These are phyloP conservation scores for Lates calcarifer DNA, from an alignment of 2,113 vertebrate species.

Conservation along the genomic window DNA sequence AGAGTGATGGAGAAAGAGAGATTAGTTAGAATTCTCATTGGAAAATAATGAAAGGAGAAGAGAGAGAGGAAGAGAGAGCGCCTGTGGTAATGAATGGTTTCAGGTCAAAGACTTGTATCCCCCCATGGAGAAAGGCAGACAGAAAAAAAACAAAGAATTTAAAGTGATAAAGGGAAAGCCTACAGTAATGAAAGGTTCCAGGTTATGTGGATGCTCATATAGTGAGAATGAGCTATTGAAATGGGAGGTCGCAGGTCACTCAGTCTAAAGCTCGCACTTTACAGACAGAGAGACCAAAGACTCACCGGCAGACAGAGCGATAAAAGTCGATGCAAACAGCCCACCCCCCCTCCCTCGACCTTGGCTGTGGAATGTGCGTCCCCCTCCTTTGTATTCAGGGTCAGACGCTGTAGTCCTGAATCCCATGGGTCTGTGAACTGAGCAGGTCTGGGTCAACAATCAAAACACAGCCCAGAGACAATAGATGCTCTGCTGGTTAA, in stretches of 20 bases:
- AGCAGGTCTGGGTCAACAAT: constrained; percentile 44
- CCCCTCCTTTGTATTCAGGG: constrained; percentile 21
- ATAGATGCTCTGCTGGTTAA: neutral
- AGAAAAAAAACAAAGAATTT: neutral
- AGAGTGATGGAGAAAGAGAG: neutral
- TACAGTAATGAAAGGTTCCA: constrained; percentile 11
- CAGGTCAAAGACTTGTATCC: constrained; percentile 9
- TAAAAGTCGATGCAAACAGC: neutral
- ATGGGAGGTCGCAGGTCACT: constrained; percentile 2
- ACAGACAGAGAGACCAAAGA: constrained; percentile 27
- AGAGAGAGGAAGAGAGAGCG: constrained; percentile 3
- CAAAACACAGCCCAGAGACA: constrained; percentile 6
- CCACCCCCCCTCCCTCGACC: constrained; percentile 1
- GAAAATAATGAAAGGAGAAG: constrained; percentile 12
- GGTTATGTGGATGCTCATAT: neutral
- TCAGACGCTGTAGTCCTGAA: constrained; percentile 2
- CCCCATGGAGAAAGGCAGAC: neutral
- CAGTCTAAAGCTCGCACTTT: neutral
- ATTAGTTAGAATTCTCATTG: constrained; percentile 48
- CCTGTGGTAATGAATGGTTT: constrained; percentile 23
- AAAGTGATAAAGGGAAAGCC: constrained; percentile 9
- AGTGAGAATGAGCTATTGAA: neutral
- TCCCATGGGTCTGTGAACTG: constrained; percentile 27
- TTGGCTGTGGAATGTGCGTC: constrained; percentile 46
- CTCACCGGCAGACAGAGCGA: neutral